Base-by-base conservation (phyloP, 2,888 invertebrate genomes). In the Mythimna albipuncta region DNA sequence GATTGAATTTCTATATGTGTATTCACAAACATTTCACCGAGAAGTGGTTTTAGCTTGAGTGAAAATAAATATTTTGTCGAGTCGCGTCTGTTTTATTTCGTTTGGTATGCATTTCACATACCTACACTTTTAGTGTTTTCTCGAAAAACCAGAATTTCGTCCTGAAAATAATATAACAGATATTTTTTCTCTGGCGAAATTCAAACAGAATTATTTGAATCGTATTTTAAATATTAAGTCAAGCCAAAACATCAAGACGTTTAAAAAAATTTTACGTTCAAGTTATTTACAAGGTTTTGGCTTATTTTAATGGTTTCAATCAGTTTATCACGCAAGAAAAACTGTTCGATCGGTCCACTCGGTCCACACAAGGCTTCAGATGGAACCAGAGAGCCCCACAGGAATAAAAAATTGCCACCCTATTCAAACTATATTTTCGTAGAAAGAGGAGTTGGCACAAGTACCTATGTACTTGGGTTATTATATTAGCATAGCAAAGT, bases 1-100 rank as follows among this genome's bases (percentile, higher is more conserved):
- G 69, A 80, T 86, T 77, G 82, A 80, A 82, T 82, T 85, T 82
- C 77, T 80, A 75, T 83, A 62, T 77, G 69, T 84, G 54, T 82
- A 62, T 73, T 64, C 64, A 67, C 74, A 78, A 83, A 85, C 69
- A 80, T 58, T 77, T 63, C 38, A 11, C 32, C 32, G 59, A 50
- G 41, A 71, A 81, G 77, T 62, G 67, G 59, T 47, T 65, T 82
- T 68, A 67, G 57, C 67, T 77, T 64, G 50, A 69, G 77, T 82
- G 64, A 67, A 82, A 67, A 67, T 78, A 78, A 82, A 72, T 65
- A 50, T 64, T 77, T 66, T 57, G 52, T 32, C 19, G 41, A 21
- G 21, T 54, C 66, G 38, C 6, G 47, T 64, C 47, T 65, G 32
- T 65, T 77, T 66, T 74, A 74, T 80, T 74, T 55, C 41, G 32